Evolutionary conservation across 2,113 vertebrate species (phyloP), one percentile per base, ranked within the genome.

Genomic region (Chloroceryle aenea): DNA sequence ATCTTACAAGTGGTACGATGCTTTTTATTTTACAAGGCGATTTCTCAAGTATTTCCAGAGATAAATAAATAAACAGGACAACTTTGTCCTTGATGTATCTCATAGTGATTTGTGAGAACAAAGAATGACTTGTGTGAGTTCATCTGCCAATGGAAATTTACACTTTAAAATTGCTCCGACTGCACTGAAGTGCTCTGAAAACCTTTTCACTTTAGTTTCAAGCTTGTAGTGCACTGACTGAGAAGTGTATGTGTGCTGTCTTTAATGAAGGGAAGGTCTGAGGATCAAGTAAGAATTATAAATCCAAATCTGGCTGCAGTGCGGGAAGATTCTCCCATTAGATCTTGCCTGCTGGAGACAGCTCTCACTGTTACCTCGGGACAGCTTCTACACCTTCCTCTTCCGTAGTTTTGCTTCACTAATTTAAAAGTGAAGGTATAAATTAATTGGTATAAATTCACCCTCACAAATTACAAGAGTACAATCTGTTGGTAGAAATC

Each of bases 81-180:
- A 23, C 88, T 85, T 90, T 93, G 85, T 91, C 87, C 87, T 94
- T 74, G 81, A 83, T 95, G 27, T 9, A 64, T 85, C 78, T 81
- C 62, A 8, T 13, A 94, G 93, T 69, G 80, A 38, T 69, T 77
- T 30, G 87, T 91, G 94, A 96, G 90, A 95, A 96, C 75, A 93
- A 92, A 90, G 85, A 95, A 55, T 85, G 94, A 95, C 85, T 94
- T 95, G 74, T 17, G 2, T 50, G 72, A 71, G 78, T 77, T 87
- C 5, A 3, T 94, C 91, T 97, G 95, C 94, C 96, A 95, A 34
- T 95, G 91, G 94, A 95, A 95, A 97, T 95, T 96, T 96, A 92
- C 96, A 95, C 88, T 80, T 96, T 21, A 62, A 53, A 86, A 87
- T 82, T 91, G 74, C 74, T 95, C 53, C 0, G 2, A 85, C 91